A percentile compares a stretch with the other conserved stretches of the same genome.
Evolutionary conservation across 2,113 vertebrate species (phyloP).

Genomic region (Furnarius figulus): DNA sequence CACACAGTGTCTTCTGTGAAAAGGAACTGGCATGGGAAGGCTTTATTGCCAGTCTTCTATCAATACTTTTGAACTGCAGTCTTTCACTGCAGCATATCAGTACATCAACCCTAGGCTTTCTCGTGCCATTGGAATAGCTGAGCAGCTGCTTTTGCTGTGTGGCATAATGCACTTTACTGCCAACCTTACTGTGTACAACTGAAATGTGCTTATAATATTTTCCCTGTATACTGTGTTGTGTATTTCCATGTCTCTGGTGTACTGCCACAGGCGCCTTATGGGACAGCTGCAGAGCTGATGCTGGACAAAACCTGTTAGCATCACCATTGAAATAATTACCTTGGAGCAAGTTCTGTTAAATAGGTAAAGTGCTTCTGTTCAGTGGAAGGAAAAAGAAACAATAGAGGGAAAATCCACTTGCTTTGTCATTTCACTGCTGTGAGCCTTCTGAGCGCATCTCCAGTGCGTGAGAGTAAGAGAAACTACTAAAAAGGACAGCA

Average conservation of each 20-base stretch:
- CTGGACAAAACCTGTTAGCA: not conserved
- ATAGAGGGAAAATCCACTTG: not conserved
- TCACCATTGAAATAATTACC: not conserved
- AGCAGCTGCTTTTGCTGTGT: not conserved
- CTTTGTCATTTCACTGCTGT: not conserved
- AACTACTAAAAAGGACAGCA: not conserved
- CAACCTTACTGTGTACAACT: not conserved
- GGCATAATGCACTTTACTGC: not conserved
- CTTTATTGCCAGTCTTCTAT: not conserved
- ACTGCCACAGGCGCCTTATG: rapidly evolving
- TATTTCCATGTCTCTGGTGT: not conserved
- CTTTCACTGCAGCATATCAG: not conserved
- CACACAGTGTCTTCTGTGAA: not conserved
- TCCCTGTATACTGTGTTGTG: rapidly evolving
- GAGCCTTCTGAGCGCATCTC: not conserved
- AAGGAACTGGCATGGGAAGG: not conserved
- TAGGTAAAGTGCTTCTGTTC: not conserved
- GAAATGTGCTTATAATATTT: not conserved
- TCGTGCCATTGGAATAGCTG: not conserved
- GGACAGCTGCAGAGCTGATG: not conserved
- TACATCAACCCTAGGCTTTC: not conserved
- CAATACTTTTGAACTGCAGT: not conserved
- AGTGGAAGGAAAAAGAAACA: not conserved
- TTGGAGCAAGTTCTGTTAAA: not conserved
- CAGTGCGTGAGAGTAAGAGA: not conserved